These are phyloP conservation scores for Xiphorhynchus erythropygius DNA, from an alignment of 2,797 vertebrate species.

Conservation along the genomic window DNA sequence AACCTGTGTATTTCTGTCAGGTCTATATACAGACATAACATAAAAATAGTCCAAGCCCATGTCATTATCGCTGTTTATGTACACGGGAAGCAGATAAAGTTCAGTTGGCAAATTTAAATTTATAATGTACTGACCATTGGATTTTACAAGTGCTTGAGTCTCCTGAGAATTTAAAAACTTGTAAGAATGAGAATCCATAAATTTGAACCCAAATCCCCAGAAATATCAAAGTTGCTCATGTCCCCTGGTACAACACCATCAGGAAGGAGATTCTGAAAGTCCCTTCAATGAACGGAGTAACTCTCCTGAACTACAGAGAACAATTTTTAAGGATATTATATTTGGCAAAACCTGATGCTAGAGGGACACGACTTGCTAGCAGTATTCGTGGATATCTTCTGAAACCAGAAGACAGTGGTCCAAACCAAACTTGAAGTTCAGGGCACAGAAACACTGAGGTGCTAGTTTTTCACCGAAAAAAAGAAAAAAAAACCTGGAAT, in stretches of 20 bases:
- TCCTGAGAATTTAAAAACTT: background rate
- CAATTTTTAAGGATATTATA: background rate
- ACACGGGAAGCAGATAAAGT: rapidly evolving
- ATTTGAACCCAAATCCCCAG: background rate
- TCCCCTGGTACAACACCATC: background rate
- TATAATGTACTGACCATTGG: background rate
- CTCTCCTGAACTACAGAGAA: background rate
- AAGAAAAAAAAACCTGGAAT: background rate
- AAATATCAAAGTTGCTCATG: background rate
- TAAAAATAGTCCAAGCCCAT: background rate
- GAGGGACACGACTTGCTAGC: background rate
- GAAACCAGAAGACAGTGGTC: background rate
- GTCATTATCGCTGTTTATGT: background rate
- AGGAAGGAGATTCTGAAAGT: background rate
- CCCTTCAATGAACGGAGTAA: background rate
- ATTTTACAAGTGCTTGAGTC: background rate
- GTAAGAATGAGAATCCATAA: background rate
- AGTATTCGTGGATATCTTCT: background rate
- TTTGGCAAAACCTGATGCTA: background rate
- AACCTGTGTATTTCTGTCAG: background rate
- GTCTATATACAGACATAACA: background rate
- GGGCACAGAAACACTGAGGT: background rate
- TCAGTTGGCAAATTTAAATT: background rate
- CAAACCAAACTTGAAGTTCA: background rate
- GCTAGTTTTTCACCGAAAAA: background rate